Conservation (phyloP, 2,113 vertebrate genomes). For the Ploceus nigricollis region DNA sequence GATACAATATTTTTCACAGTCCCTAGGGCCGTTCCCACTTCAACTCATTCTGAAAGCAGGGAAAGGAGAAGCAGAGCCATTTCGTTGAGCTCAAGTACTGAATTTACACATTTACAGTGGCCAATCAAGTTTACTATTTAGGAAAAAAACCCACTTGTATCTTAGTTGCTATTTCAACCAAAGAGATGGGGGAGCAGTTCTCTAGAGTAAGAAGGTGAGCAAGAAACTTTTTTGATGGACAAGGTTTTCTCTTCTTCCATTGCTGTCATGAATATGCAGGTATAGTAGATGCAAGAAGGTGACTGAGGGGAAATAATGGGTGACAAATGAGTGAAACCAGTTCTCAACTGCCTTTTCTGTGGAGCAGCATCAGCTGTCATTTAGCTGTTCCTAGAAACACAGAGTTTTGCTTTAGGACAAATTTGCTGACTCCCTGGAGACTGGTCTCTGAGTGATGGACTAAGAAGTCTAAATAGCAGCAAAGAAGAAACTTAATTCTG, state of each 20-base stretch:
- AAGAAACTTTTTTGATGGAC: background rate
- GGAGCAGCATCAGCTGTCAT: background rate
- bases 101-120: background rate
- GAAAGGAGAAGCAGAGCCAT: background rate
- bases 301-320: fast-evolving
- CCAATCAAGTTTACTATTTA: background rate
- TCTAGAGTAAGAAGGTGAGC: background rate
- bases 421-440: background rate
- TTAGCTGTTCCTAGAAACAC: background rate
- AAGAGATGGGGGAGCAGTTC: background rate
- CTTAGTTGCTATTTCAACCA: background rate
- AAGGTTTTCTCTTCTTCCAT: background rate
- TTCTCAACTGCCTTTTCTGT: background rate
- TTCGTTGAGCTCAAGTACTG: background rate
- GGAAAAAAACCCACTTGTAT: background rate
- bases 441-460: background rate
- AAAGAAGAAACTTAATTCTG: background rate
- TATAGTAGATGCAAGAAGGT: background rate
- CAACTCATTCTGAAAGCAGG: background rate
- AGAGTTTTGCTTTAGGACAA: background rate
- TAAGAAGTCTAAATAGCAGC: background rate
- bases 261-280: background rate
- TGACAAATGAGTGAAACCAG: background rate
- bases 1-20: background rate
- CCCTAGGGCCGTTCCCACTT: background rate